phyloP scores from a whole-genome alignment of 2,797 vertebrate species.

The Channallabes apus region DNA sequence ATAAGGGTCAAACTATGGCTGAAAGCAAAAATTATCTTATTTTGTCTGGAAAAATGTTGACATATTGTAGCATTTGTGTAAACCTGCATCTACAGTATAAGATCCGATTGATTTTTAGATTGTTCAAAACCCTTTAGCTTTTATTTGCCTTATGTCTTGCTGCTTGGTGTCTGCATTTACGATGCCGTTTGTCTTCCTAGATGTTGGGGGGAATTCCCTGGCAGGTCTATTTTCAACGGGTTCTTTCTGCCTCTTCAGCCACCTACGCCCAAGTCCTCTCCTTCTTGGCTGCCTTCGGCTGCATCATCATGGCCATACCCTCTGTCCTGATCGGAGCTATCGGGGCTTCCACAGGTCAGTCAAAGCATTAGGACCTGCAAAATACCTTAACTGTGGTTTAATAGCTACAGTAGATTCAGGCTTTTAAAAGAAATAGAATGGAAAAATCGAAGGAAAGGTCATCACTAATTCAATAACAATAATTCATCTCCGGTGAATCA shows the following conservation, averaged over 20 bases:
- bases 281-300: conserved; percentile 93
- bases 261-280: conserved; percentile 95
- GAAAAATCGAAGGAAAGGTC: too few species aligned
- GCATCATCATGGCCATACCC: conserved; percentile 93
- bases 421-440: background rate
- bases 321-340: conserved; percentile 92
- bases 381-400: background rate
- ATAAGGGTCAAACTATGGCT: conserved; percentile 9
- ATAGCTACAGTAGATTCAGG: background rate
- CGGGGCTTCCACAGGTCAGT: conserved; percentile 92
- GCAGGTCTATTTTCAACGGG: conserved; percentile 98
- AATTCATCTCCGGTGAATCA: background rate
- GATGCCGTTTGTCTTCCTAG: conserved; percentile 70
- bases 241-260: conserved; percentile 94
- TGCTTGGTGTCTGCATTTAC: conserved; percentile 54
- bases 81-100: background rate
- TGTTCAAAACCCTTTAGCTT: background rate
- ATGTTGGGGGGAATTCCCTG: conserved; percentile 95
- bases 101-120: background rate
- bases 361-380: background rate
- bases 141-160: conserved; percentile 23
- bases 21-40: conserved; percentile 2
- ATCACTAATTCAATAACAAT: too few species aligned
- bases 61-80: background rate
- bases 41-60: background rate